Conservation (phyloP, 2,797 vertebrate species). For the Gobionotothen gibberifrons region DNA sequence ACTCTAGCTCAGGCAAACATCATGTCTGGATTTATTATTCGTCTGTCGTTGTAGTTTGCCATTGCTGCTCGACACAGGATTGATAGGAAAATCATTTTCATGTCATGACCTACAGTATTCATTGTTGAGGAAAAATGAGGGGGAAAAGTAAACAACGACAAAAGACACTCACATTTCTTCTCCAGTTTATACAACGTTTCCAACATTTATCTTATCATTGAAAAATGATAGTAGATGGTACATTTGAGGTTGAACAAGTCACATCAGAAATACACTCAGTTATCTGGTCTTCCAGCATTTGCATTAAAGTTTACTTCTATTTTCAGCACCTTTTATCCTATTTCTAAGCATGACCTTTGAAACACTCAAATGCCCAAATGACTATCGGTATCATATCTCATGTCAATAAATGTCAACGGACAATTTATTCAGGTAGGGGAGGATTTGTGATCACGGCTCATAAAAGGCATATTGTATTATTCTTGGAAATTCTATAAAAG, state of each 20-base stretch:
- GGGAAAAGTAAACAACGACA: background rate
- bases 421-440: background rate
- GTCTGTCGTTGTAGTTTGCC: constrained; percentile 24
- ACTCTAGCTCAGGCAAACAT: background rate
- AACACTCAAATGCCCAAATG: background rate
- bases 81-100: background rate
- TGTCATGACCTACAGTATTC: constrained; percentile 10
- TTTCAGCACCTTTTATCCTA: constrained; percentile 5
- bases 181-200: background rate
- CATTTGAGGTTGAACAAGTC: background rate
- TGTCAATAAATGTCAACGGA: background rate
- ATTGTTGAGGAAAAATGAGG: constrained; percentile 2
- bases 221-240: background rate
- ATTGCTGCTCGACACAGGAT: no score
- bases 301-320: background rate
- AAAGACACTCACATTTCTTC: background rate
- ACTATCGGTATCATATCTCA: background rate
- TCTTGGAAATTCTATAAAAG: background rate
- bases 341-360: background rate
- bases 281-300: background rate
- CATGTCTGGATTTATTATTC: constrained; percentile 24
- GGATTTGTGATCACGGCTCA: background rate
- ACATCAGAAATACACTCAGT: no score
- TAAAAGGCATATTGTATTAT: background rate
- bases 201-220: background rate